Evolutionary conservation across 2,113 vertebrate species (phyloP), one percentile per base, ranked within the genome.

Genomic region (Pangasianodon gigas): DNA sequence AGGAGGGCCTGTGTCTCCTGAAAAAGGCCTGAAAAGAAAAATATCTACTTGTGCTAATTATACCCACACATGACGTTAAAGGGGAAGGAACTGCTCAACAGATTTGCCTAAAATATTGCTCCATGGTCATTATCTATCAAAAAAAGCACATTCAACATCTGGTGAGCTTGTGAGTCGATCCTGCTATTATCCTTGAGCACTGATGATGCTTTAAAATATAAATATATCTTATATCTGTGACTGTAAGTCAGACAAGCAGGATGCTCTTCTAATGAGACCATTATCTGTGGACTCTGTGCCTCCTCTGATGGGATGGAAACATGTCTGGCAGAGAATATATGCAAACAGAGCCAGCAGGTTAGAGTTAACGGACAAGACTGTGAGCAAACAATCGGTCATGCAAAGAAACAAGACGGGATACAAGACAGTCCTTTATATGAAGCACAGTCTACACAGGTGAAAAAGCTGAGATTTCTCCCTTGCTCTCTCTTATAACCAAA

Each of bases 21-120:
- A 84, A 86, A 88, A 92, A 77, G 67, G 90, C 82, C 86, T 89
- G 56, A 90, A 83, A 62, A 44, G 32, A 88, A 60, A 85, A 54
- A 86, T 90, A 90, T 89, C 89, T 56, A 84, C 60, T 91, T 44
- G 56, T 88, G 88, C 82, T 93, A 92, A 93, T 93, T 92, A 92
- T 81, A 86, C 67, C 85, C 93, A 92, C 26, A 67, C 80, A 90
- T 89, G 86, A 56, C 54, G 83, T 90, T 74, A 69, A 88, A 90
- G 67, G 77, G 74, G 85, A 84, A 88, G 54, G 21, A 85, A 77
- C 75, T 16, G 54, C 84, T 62, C 62, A 26, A 87, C 18, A 84
- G 74, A 83, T 79, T 67, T 44, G 19, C 32, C 32, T 69, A 84
- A 88, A 56, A 81, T 82, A 89, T 62, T 88, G 75, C 89, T 89